Conservation (phyloP, 2,888 invertebrate species). For the Ormyrus nitidulus region DNA sequence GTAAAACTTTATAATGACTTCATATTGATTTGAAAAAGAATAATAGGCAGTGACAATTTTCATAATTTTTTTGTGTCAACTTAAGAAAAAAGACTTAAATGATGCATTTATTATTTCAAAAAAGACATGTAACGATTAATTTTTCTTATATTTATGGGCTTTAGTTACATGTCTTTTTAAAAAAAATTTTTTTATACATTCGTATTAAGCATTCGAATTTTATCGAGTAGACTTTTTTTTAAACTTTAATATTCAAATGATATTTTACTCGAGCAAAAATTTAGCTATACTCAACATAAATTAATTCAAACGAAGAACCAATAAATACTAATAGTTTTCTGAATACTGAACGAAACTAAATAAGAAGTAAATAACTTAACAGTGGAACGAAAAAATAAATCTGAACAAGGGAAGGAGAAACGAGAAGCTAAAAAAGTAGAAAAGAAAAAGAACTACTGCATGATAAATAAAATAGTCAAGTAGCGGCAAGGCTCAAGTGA, state of each 20-base stretch:
- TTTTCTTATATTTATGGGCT: not conserved
- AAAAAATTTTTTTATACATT: not conserved
- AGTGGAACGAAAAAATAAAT: too few species aligned
- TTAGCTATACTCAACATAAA: too few species aligned
- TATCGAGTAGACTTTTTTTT: slow-evolving; percentile 47
- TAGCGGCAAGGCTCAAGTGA: not conserved
- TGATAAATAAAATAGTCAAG: slow-evolving; percentile 2
- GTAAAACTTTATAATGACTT: too few species aligned
- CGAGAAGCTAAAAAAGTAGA: slow-evolving; percentile 13
- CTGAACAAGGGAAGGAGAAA: not conserved
- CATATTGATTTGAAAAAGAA: too few species aligned
- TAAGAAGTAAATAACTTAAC: not conserved
- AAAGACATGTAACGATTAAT: not conserved
- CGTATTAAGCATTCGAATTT: slow-evolving; percentile 55
- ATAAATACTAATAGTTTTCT: not conserved
- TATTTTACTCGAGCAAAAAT: slow-evolving; percentile 19
- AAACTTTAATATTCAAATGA: not conserved
- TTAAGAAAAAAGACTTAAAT: too few species aligned
- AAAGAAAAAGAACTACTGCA: slow-evolving; percentile 10
- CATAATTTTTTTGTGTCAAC: too few species aligned
- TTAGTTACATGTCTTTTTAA: slow-evolving; percentile 5
- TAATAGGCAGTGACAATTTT: too few species aligned
- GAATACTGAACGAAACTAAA: not conserved
- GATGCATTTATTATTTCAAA: not conserved
- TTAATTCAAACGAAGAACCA: too few species aligned